Evolutionary conservation across 2,113 vertebrate genomes (phyloP).

Genomic region (Elanoides forficatus): DNA sequence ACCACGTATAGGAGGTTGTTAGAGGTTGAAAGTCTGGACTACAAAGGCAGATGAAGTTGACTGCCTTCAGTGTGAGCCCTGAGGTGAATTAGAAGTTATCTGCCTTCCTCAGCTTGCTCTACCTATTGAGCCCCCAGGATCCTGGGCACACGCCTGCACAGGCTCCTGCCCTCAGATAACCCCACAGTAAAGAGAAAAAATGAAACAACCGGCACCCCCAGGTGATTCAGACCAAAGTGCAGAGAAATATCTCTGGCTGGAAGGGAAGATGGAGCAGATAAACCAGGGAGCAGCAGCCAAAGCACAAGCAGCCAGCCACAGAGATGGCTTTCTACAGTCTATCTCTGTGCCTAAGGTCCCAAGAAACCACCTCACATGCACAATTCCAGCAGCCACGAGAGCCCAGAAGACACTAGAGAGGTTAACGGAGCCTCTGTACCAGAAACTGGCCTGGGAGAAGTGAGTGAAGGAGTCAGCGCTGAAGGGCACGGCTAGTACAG

Average conservation of each 20-base stretch:
- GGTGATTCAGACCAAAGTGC: neutral
- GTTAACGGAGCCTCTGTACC: neutral
- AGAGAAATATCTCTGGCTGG: neutral
- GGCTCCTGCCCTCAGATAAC: neutral
- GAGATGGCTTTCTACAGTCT: neutral
- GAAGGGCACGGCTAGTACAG: neutral
- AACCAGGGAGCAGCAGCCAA: neutral
- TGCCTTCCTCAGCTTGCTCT: neutral
- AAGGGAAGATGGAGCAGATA: neutral
- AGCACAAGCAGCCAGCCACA: neutral
- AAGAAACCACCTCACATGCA: neutral
- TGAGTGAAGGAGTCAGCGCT: neutral
- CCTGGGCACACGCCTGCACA: rapidly evolving
- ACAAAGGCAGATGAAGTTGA: neutral
- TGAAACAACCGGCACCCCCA: rapidly evolving
- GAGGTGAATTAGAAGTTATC: neutral
- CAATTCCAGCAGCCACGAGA: neutral
- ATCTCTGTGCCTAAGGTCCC: neutral
- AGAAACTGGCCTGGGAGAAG: neutral
- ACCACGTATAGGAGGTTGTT: neutral
- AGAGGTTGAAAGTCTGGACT: neutral
- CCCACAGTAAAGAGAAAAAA: neutral
- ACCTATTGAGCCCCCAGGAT: neutral
- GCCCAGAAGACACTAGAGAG: neutral
- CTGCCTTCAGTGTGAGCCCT: neutral